phyloP scores from a whole-genome alignment of 2,888 invertebrate species.

The Acronicta leporina region DNA sequence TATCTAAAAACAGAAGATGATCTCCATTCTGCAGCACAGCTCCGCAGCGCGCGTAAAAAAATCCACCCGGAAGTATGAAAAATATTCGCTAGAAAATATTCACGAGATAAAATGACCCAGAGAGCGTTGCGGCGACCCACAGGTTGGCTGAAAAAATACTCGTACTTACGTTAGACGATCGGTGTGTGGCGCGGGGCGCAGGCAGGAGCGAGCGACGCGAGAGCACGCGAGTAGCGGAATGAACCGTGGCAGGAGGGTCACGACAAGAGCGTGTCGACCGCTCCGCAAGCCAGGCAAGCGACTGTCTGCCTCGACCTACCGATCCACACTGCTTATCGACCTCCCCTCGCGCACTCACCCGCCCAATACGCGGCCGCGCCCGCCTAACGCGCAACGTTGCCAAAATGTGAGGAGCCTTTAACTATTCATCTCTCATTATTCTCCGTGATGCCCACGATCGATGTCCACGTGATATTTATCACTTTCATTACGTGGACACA shows the following conservation, averaged over 20 bases:
- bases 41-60: slow-evolving; percentile 12
- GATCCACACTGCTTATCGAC: slow-evolving; percentile 84
- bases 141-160: slow-evolving; percentile 41
- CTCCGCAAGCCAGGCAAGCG: slow-evolving; percentile 47
- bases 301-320: slow-evolving; percentile 65
- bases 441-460: slow-evolving; percentile 67
- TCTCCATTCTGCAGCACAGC: neutral
- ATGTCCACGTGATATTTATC: slow-evolving; percentile 66
- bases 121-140: slow-evolving; percentile 24
- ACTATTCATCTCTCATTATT: slow-evolving; percentile 83
- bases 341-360: slow-evolving; percentile 72
- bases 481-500: slow-evolving; percentile 26
- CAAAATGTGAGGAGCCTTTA: slow-evolving; percentile 80
- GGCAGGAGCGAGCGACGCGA: slow-evolving; percentile 46
- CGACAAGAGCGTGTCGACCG: slow-evolving; percentile 42
- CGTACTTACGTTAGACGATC: slow-evolving; percentile 40
- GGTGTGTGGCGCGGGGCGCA: slow-evolving; percentile 31
- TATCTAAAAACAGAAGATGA: neutral
- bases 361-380: slow-evolving; percentile 73
- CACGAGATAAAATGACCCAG: slow-evolving; percentile 22
- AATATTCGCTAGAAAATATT: slow-evolving; percentile 14
- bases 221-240: slow-evolving; percentile 56
- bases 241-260: slow-evolving; percentile 30
- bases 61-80: neutral
- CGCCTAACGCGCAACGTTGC: slow-evolving; percentile 78